These are phyloP conservation scores for Acheta domesticus DNA, from an alignment of 2,888 invertebrate genomes.

Conservation along the genomic window DNA sequence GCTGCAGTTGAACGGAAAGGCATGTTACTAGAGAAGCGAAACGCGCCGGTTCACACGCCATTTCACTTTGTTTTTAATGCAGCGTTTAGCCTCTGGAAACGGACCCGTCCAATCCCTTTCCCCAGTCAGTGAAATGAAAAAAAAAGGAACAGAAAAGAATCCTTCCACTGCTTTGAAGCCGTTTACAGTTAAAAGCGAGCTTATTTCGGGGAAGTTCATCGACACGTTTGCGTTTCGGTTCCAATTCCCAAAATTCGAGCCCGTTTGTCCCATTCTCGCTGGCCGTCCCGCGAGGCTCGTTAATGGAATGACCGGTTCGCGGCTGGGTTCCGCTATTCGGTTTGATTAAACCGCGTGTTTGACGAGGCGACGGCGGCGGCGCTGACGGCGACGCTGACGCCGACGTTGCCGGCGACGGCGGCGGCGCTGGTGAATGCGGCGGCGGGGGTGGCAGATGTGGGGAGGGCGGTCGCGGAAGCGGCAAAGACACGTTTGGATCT, in stretches of 20 bases:
- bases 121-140: neutral
- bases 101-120: neutral
- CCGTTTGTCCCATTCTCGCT: constrained; percentile 8
- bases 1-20: too few species aligned
- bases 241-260: constrained; percentile 9
- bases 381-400: neutral
- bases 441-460: neutral
- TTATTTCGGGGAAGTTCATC: neutral
- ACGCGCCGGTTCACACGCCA: too few species aligned
- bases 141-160: neutral
- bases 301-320: neutral
- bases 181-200: constrained; percentile 1
- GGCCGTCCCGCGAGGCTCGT: neutral
- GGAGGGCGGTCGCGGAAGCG: too few species aligned
- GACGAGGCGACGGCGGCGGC: neutral
- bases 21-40: too few species aligned
- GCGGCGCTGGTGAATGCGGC: neutral
- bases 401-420: neutral
- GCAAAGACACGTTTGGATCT: too few species aligned
- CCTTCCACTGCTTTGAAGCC: neutral
- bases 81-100: too few species aligned
- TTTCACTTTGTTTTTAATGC: too few species aligned
- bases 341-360: constrained; percentile 7
- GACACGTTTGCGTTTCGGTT: constrained; percentile 18
- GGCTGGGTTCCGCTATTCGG: constrained; percentile 3